Conservation (phyloP, 2,888 invertebrate species). For the Monopis laevigella region DNA sequence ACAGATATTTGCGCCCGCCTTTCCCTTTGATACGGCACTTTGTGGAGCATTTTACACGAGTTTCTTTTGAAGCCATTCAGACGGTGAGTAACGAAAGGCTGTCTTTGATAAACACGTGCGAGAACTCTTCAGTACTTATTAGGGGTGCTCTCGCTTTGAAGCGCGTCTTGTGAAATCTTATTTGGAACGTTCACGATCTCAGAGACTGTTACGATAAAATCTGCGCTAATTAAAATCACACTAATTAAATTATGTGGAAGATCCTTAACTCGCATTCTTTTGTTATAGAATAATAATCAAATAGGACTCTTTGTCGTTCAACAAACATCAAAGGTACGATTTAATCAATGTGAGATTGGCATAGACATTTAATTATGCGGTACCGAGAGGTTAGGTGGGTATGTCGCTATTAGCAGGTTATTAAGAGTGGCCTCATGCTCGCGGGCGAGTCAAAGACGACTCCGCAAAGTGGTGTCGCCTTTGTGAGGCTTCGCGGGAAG, state of each 20-base stretch:
- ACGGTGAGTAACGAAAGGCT: constrained; percentile 68
- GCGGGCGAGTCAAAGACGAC: constrained; percentile 47
- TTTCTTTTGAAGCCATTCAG: constrained; percentile 68
- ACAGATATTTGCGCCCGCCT: constrained; percentile 68
- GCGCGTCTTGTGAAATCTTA: constrained; percentile 64
- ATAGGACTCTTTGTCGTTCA: too few relatives aligned
- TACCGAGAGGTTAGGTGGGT: too few relatives aligned
- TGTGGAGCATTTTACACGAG: constrained; percentile 68
- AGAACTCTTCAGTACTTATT: constrained; percentile 69
- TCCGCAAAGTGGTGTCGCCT: constrained; percentile 58
- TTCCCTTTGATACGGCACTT: constrained; percentile 66
- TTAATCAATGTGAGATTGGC: too few relatives aligned
- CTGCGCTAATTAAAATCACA: constrained; percentile 64
- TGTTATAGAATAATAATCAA: too few relatives aligned
- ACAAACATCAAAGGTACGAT: too few relatives aligned
- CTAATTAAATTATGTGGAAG: constrained; percentile 64
- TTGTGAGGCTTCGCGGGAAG: constrained; percentile 31
- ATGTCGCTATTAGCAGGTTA: constrained; percentile 48
- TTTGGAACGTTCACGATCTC: constrained; percentile 64
- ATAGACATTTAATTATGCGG: too few relatives aligned
- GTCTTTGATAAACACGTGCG: constrained; percentile 69
- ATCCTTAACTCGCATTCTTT: too few relatives aligned
- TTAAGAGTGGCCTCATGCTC: constrained; percentile 53
- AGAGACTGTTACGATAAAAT: constrained; percentile 58
- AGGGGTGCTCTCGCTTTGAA: constrained; percentile 63